Evolutionary conservation across 2,113 vertebrate genomes (phyloP).

Genomic region (Onychostruthus taczanowskii): DNA sequence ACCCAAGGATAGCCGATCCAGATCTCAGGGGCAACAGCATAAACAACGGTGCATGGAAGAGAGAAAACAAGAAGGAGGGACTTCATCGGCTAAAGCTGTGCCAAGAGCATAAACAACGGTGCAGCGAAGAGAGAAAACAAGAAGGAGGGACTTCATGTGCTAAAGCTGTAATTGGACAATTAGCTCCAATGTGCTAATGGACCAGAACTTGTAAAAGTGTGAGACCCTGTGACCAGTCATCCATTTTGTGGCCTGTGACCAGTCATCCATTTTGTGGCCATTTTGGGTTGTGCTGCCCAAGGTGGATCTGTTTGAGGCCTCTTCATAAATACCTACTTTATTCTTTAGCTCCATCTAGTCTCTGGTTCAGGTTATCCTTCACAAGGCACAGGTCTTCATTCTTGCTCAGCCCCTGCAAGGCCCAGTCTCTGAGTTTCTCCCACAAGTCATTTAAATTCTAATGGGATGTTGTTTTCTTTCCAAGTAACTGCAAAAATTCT

Average conservation of each 20-base stretch:
- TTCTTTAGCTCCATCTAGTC: neutral
- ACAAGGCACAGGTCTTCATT: neutral
- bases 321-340: neutral
- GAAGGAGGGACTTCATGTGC: neutral
- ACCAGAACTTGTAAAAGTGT: neutral
- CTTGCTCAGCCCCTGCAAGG: neutral
- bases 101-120: neutral
- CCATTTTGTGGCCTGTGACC: neutral
- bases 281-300: neutral
- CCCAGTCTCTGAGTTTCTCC: neutral
- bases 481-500: neutral
- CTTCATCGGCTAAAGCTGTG: neutral
- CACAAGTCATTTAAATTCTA: neutral
- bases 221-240: neutral
- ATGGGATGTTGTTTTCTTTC: neutral
- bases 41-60: neutral
- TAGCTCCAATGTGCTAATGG: neutral
- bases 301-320: neutral
- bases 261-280: neutral
- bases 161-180: neutral
- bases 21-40: neutral
- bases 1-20: neutral
- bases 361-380: neutral
- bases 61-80: neutral
- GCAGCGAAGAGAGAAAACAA: neutral